Base-by-base conservation (phyloP, 1,140 invertebrate species). In the Apis laboriosa region DNA sequence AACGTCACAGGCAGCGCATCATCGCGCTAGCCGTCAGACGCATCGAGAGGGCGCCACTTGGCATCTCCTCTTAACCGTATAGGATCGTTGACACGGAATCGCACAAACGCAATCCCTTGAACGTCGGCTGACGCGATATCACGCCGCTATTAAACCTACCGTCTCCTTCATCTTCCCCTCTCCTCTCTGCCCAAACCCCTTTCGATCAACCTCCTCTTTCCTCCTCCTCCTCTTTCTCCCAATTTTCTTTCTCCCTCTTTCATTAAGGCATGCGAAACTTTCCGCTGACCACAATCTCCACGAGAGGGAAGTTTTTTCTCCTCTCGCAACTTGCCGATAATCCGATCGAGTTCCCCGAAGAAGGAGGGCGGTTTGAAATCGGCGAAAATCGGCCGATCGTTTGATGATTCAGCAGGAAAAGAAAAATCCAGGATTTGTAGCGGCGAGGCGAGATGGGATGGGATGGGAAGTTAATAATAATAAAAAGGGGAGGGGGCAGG, bases 11-110 rank as follows among this genome's bases (percentile, higher is more conserved):
- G 12, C 67, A 64, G 79, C 49, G 55, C 83, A 78, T 34, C 34
- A 73, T 83, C 84, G 76, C 60, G 83, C 85, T 89, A 70, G 77
- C 67, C 68, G 84, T 83, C 81, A 89, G 86, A 80, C 87, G 78
- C 83, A 89, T 82, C 76, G 80, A 85, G 85, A 74, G 76, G 34
- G 79, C 17, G 58, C 74, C 86, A 87, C 84, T 87, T 83, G 76
- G 72, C 55, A 77, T 84, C 74, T 63, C 53, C 83, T 82, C 64
- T 88, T 75, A 84, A 81, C 73, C 83, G 64, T 84, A 68, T 28
- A 75, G 68, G 79, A 86, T 80, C 84, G 80, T 85, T 80, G 87
- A 87, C 78, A 64, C 77, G 66, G 64, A 84, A 73, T 3, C 2
- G 61, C 84, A 64, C 86, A 80, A 87, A 88, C 75, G 63, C 67